Percentiles rank a stretch among this genome's conserved stretches.
Evolutionary conservation across 2,113 vertebrate genomes (phyloP).

Genomic region (Hippocampus barbouri): DNA sequence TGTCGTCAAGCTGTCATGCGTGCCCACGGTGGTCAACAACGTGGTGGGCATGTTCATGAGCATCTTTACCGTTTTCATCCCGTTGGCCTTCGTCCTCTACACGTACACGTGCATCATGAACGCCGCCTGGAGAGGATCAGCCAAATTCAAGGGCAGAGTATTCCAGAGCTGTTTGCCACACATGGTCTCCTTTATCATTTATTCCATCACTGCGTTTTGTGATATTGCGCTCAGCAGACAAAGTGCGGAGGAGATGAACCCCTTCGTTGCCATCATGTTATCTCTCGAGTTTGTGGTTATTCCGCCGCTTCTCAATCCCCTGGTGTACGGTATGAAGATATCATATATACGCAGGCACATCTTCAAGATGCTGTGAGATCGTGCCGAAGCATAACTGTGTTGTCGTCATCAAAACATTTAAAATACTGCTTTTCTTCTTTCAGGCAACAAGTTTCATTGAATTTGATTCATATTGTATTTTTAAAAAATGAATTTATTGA

Average conservation of each 20-base stretch:
- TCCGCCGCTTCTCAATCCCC: conserved; percentile 39
- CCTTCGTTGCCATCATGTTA: conserved; percentile 20
- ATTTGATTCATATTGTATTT: too few species aligned
- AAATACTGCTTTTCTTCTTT: too few species aligned
- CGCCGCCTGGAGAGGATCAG: conserved; percentile 29
- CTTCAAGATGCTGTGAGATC: too few species aligned
- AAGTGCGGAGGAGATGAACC: conserved; percentile 28
- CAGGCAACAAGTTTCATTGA: too few species aligned
- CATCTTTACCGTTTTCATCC: conserved; percentile 11
- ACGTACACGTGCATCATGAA: conserved; percentile 31
- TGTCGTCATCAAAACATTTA: too few species aligned
- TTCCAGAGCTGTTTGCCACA: conserved; percentile 41
- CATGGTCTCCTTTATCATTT: conserved; percentile 36
- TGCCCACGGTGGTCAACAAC: conserved; percentile 23
- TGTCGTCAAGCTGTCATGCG: conserved; percentile 41
- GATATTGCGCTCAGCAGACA: conserved; percentile 29
- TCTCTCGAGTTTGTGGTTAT: conserved; percentile 47
- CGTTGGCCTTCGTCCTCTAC: conserved; percentile 35
- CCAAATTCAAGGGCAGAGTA: conserved; percentile 33
- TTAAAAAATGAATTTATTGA: too few species aligned
- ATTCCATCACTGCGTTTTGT: conserved; percentile 25
- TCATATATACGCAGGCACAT: conserved; percentile 34
- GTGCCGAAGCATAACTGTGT: too few species aligned
- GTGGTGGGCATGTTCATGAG: conserved; percentile 23
- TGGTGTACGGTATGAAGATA: conserved; percentile 42